A percentile compares a stretch with the other conserved stretches of the same genome.
phyloP scores from a whole-genome alignment of 2,797 vertebrate genomes.

The Yasuhikotakia modesta region DNA sequence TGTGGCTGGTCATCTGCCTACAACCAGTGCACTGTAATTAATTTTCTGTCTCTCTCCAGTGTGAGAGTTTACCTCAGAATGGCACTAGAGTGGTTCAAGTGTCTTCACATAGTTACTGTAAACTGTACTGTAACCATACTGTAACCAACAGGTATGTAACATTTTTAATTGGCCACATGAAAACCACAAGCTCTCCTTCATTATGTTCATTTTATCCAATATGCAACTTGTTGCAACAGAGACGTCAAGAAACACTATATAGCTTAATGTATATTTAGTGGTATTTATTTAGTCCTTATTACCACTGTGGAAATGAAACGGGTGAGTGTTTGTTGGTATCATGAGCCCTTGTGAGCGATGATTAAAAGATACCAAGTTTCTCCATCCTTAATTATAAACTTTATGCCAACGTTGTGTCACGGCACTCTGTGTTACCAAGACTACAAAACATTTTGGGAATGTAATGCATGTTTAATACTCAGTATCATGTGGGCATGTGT shows the following conservation, averaged over 20 bases:
- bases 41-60: not conserved
- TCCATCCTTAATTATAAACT: conserved; percentile 63
- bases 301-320: not conserved
- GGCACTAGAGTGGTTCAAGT: not conserved
- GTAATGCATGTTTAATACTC: conserved; percentile 65
- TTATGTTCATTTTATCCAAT: too few relatives aligned
- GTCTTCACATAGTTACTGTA: not conserved
- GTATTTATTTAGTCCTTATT: not conserved
- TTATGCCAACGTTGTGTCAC: conserved; percentile 49
- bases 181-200: too few relatives aligned
- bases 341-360: not conserved
- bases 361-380: conserved; percentile 24
- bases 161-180: too few relatives aligned
- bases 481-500: conserved; percentile 70
- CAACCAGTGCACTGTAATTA: not conserved
- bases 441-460: conserved; percentile 59
- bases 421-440: conserved; percentile 61
- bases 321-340: conserved; percentile 1
- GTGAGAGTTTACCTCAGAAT: not conserved
- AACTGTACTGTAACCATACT: too few relatives aligned
- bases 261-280: not conserved
- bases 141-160: not conserved
- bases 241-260: too few relatives aligned
- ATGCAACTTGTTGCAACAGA: too few relatives aligned
- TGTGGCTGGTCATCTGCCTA: not conserved